phyloP scores from a whole-genome alignment of 2,797 vertebrate species.

The Enteromius trimaculatus region DNA sequence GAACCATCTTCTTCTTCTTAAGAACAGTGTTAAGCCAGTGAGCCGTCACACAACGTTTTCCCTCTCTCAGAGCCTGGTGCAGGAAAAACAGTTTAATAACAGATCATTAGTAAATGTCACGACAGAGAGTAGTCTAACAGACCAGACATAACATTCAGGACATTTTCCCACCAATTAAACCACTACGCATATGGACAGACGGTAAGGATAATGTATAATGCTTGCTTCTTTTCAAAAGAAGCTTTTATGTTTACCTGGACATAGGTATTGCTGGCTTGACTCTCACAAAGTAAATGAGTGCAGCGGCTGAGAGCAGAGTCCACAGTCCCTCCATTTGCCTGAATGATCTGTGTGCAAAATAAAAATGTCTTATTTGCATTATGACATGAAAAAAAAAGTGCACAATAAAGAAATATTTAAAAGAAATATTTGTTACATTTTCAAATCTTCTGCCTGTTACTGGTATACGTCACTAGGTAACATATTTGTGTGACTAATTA shows the following conservation, averaged over 20 bases:
- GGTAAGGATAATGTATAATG: background rate
- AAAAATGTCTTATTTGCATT: background rate
- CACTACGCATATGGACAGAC: background rate
- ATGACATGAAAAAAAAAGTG: background rate
- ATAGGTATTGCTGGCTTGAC: conserved; percentile 95
- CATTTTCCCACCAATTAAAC: conserved; percentile 4
- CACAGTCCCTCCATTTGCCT: conserved; percentile 90
- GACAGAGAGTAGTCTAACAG: background rate
- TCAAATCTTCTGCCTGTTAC: no score
- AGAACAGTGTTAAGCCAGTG: conserved; percentile 94
- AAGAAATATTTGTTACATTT: no score
- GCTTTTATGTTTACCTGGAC: conserved; percentile 84
- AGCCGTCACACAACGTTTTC: conserved; percentile 92
- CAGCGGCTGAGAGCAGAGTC: conserved; percentile 89
- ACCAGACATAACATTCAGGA: conserved; percentile 8
- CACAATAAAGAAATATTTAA: no score
- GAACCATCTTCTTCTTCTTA: conserved; percentile 92
- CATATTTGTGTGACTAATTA: background rate
- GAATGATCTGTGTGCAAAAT: conserved; percentile 84
- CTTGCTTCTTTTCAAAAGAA: conserved; percentile 10
- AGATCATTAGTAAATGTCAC: conserved; percentile 13
- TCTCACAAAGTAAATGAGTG: conserved; percentile 98
- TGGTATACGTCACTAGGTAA: no score
- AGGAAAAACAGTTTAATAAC: background rate
- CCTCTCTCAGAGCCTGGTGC: conserved; percentile 88